Conservation (phyloP, 1,140 invertebrate species). For the Campoletis sonorensis region DNA sequence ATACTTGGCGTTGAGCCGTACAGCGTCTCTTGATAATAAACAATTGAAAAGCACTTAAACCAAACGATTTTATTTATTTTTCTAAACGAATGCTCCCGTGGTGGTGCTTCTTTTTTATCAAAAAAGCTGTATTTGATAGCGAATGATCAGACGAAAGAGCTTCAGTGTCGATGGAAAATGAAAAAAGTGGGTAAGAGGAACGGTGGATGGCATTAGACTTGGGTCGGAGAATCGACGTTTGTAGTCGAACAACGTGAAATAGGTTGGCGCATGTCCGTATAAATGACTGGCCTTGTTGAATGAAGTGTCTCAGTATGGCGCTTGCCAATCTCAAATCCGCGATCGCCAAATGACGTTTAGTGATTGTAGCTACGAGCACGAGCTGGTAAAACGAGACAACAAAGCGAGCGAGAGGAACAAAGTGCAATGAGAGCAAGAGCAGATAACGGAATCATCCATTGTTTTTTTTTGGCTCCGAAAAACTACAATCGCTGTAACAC, state of each 20-base stretch:
- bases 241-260: slow-evolving; percentile 26
- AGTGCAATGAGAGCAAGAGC: too few relatives aligned
- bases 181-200: not conserved
- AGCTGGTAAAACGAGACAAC: slow-evolving; percentile 33
- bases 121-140: not conserved
- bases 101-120: not conserved
- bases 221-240: slow-evolving; percentile 25
- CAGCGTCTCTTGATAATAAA: too few relatives aligned
- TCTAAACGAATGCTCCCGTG: too few relatives aligned
- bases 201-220: not conserved
- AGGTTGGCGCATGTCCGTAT: slow-evolving; percentile 3
- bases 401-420: slow-evolving; percentile 37
- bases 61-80: too few relatives aligned
- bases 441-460: too few relatives aligned
- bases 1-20: too few relatives aligned
- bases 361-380: slow-evolving; percentile 34
- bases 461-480: too few relatives aligned
- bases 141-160: not conserved
- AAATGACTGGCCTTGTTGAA: not conserved
- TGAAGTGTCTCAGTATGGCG: slow-evolving; percentile 21
- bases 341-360: slow-evolving; percentile 48
- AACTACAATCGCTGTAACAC: too few relatives aligned
- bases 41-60: too few relatives aligned
- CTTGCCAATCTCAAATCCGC: slow-evolving; percentile 48
- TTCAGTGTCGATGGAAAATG: not conserved